phyloP scores from a whole-genome alignment of 2,113 vertebrate genomes.

The Rhombomys opimus region DNA sequence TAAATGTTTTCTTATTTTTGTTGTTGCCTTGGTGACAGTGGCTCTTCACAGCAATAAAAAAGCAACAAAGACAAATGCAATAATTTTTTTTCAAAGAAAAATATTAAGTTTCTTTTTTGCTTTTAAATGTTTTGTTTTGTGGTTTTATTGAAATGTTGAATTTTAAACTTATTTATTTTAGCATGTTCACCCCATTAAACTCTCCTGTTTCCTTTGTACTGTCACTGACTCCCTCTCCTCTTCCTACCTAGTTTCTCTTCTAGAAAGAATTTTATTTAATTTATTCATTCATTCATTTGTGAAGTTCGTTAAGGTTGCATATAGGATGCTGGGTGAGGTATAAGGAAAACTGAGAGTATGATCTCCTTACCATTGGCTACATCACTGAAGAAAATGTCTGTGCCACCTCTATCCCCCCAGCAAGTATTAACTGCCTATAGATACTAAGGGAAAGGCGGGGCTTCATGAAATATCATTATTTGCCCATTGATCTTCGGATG shows the following conservation, averaged over 20 bases:
- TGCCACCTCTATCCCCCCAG: not conserved
- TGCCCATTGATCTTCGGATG: not conserved
- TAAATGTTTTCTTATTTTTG: not conserved
- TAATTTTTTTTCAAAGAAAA: not conserved
- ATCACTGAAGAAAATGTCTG: not conserved
- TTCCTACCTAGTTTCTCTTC: not conserved
- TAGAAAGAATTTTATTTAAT: not conserved
- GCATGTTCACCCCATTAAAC: not conserved
- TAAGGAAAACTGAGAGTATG: not conserved
- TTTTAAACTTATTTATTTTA: not conserved
- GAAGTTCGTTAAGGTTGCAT: not conserved
- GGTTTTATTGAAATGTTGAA: constrained; percentile 35
- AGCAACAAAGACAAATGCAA: not conserved
- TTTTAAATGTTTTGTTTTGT: not conserved
- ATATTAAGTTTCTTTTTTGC: not conserved
- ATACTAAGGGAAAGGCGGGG: too few relatives aligned
- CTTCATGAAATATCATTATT: not conserved
- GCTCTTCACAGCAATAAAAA: not conserved
- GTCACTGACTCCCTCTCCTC: not conserved
- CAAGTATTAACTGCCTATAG: not conserved
- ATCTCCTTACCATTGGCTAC: not conserved
- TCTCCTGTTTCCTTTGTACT: not conserved
- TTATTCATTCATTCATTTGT: not conserved
- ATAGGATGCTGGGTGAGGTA: not conserved
- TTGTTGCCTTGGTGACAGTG: not conserved